Evolutionary conservation across 2,888 invertebrate genomes (phyloP).

Genomic region (Anagyrus pseudococci): DNA sequence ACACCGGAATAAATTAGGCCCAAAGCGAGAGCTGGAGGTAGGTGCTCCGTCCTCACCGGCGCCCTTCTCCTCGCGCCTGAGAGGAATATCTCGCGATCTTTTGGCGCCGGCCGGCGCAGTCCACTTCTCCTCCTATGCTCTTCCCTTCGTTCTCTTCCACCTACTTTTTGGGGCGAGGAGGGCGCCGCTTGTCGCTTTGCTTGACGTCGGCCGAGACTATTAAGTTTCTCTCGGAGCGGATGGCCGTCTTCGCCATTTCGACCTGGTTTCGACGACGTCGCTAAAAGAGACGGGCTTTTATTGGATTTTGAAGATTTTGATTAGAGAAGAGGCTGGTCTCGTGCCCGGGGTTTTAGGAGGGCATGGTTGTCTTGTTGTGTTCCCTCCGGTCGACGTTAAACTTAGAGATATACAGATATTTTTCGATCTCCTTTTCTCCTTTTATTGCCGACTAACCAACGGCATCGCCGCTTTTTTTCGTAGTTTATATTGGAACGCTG

Average conservation of each 20-base stretch:
- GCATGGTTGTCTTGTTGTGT: too few relatives aligned
- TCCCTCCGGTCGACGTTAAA: too few relatives aligned
- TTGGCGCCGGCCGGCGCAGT: conserved; percentile 33
- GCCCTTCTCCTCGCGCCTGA: too few relatives aligned
- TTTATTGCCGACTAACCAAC: too few relatives aligned
- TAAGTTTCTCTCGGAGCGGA: conserved; percentile 32
- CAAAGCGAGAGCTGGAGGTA: neutral
- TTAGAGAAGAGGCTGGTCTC: too few relatives aligned
- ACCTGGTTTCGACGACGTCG: neutral
- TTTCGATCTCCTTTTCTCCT: too few relatives aligned
- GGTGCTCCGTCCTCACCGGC: conserved; percentile 8
- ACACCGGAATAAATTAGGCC: conserved; percentile 35
- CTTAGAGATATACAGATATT: too few relatives aligned
- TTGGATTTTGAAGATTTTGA: conserved; percentile 33
- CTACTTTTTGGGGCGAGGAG: too few relatives aligned
- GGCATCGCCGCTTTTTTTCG: too few relatives aligned
- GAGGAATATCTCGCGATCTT: conserved; percentile 39
- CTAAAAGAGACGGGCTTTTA: conserved; percentile 13
- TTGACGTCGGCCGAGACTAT: conserved; percentile 28
- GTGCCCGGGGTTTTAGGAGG: conserved; percentile 13
- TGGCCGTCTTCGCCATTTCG: neutral
- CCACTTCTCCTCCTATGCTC: neutral
- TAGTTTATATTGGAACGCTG: too few relatives aligned
- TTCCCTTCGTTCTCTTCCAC: too few relatives aligned
- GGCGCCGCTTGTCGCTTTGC: too few relatives aligned